Percentiles rank a stretch among this genome's conserved stretches.
Conservation (phyloP, 2,797 vertebrate genomes). For the Ctenosaura bakeri region DNA sequence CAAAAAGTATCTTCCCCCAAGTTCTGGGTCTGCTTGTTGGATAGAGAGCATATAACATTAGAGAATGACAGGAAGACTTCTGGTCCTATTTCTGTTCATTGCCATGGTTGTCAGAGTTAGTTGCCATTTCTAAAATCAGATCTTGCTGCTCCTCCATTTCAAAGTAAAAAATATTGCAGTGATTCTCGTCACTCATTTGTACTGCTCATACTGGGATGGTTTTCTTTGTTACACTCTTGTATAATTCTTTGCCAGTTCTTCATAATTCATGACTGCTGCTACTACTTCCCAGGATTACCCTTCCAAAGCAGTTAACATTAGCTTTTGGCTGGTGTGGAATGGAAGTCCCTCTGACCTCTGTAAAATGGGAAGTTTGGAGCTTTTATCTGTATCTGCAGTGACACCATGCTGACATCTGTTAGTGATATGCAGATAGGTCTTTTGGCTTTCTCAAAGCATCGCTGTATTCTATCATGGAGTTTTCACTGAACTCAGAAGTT, state of each 20-base stretch:
- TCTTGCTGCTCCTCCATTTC: not conserved
- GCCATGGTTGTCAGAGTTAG: not conserved
- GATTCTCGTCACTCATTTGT: slow-evolving; percentile 62
- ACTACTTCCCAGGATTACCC: slow-evolving; percentile 21
- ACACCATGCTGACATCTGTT: not conserved
- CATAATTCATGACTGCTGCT: slow-evolving; percentile 45
- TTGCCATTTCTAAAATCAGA: not conserved
- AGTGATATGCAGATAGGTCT: not conserved
- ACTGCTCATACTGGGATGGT: slow-evolving; percentile 49
- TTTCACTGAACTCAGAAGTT: slow-evolving; percentile 15
- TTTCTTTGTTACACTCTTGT: slow-evolving; percentile 58
- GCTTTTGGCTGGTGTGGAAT: slow-evolving; percentile 4
- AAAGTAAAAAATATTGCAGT: slow-evolving; percentile 57
- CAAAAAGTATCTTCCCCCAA: too few relatives aligned
- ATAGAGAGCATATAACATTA: not conserved
- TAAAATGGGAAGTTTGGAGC: not conserved
- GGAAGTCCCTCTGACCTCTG: slow-evolving; percentile 9
- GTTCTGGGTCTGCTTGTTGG: not conserved
- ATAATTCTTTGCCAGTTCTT: slow-evolving; percentile 33
- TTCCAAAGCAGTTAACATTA: slow-evolving; percentile 32
- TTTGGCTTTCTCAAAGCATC: slow-evolving; percentile 21
- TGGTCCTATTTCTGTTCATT: not conserved
- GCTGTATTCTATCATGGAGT: slow-evolving; percentile 32
- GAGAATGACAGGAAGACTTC: not conserved
- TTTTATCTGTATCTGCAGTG: not conserved